These are phyloP conservation scores for Oligia strigilis DNA, from an alignment of 2,888 invertebrate genomes.

Conservation along the genomic window DNA sequence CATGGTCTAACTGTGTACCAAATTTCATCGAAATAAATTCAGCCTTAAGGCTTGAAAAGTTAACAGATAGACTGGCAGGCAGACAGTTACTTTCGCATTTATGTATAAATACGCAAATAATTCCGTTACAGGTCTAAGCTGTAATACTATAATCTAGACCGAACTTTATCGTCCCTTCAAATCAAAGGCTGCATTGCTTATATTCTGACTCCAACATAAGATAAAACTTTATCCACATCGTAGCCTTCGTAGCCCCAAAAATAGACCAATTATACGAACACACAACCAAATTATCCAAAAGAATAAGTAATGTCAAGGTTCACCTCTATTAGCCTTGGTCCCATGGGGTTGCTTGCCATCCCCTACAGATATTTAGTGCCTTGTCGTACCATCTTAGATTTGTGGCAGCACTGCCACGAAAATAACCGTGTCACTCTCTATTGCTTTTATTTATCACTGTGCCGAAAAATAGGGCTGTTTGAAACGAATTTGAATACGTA, in stretches of 20 bases:
- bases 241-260: not conserved
- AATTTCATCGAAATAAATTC: not conserved
- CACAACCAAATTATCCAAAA: constrained; percentile 74
- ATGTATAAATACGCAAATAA: not conserved
- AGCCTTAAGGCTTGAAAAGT: not conserved
- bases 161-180: not conserved
- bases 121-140: not conserved
- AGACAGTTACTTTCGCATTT: not conserved
- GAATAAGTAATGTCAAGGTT: constrained; percentile 83
- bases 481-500: constrained; percentile 57
- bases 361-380: constrained; percentile 81
- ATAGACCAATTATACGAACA: constrained; percentile 40
- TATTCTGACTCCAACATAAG: not conserved
- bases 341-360: constrained; percentile 67
- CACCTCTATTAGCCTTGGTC: constrained; percentile 72
- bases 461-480: constrained; percentile 73
- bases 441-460: constrained; percentile 75
- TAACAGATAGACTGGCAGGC: not conserved
- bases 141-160: not conserved
- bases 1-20: not conserved
- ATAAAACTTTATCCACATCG: not conserved
- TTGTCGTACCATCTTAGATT: constrained; percentile 89
- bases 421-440: constrained; percentile 73
- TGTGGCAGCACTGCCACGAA: constrained; percentile 83
- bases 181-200: not conserved